Conservation (phyloP, 2,888 invertebrate species). For the Dioctria rufipes region DNA sequence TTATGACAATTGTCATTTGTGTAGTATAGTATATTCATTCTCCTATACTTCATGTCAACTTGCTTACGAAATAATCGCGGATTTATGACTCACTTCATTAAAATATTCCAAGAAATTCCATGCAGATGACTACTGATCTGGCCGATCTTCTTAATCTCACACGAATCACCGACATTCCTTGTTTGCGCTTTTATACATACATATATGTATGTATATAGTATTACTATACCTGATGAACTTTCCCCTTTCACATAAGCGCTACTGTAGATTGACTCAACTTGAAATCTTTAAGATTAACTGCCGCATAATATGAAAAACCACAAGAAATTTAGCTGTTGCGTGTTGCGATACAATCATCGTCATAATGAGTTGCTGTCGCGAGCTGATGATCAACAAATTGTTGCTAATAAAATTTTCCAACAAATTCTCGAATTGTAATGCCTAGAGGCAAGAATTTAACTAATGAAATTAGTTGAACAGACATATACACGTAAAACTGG, state of each 20-base stretch:
- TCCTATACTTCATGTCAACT: conserved; percentile 23
- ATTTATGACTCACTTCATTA: conserved; percentile 51
- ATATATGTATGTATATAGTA: not conserved
- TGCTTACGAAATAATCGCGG: conserved; percentile 31
- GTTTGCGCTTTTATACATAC: conserved; percentile 14
- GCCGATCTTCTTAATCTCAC: conserved; percentile 28
- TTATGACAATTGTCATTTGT: no score
- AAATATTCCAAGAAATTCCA: conserved; percentile 50
- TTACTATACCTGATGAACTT: conserved; percentile 23
- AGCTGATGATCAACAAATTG: conserved; percentile 13
- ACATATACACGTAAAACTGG: conserved; percentile 17
- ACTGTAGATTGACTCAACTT: conserved; percentile 33
- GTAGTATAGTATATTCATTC: no score
- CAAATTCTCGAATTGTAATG: conserved; percentile 2
- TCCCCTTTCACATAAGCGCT: conserved; percentile 50
- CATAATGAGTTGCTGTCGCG: conserved; percentile 20
- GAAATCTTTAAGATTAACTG: conserved; percentile 38
- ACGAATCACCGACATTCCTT: conserved; percentile 50
- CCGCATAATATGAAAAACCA: conserved; percentile 41
- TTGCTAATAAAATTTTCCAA: conserved; percentile 20
- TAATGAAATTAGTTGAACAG: conserved; percentile 18
- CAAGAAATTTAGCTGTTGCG: conserved; percentile 33
- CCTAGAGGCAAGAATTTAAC: conserved; percentile 19
- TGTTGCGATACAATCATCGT: conserved; percentile 36
- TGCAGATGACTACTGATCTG: conserved; percentile 37